These are phyloP conservation scores for Paramisgurnus dabryanus DNA, from an alignment of 2,113 vertebrate genomes.

Conservation along the genomic window DNA sequence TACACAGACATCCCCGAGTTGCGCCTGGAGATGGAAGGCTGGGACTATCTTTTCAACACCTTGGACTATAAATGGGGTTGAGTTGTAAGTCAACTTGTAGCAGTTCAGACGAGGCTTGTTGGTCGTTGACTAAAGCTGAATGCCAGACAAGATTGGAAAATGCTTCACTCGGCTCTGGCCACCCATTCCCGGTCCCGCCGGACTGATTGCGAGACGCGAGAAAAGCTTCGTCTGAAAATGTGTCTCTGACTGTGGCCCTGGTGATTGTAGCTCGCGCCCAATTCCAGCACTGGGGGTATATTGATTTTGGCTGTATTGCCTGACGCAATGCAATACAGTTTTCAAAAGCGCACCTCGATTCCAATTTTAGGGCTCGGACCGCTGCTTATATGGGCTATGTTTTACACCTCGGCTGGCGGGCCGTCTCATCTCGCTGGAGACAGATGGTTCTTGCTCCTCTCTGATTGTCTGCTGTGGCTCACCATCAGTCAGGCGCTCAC, in stretches of 20 bases:
- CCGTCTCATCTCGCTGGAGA: conserved; percentile 58
- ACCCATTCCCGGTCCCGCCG: conserved; percentile 31
- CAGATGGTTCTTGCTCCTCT: conserved; percentile 58
- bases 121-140: conserved; percentile 33
- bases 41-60: conserved; percentile 1
- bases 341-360: conserved; percentile 60
- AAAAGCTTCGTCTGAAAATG: conserved; percentile 58
- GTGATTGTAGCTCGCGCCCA: conserved; percentile 46
- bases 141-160: conserved; percentile 42
- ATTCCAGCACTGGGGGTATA: conserved; percentile 56
- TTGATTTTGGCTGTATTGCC: conserved; percentile 61
- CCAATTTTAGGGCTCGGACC: conserved; percentile 63
- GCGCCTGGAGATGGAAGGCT: conserved; percentile 22
- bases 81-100: conserved; percentile 48
- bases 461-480: conserved; percentile 61
- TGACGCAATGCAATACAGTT: conserved; percentile 61
- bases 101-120: conserved; percentile 34
- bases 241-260: conserved; percentile 36
- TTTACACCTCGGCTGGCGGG: conserved; percentile 58
- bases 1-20: conserved; percentile 33
- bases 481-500: conserved; percentile 58
- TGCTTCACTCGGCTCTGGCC: conserved; percentile 13
- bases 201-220: conserved; percentile 53
- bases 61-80: conserved; percentile 44
- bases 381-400: conserved; percentile 61